phyloP scores from a whole-genome alignment of 2,797 vertebrate genomes.

The Ptychadena robeensis region DNA sequence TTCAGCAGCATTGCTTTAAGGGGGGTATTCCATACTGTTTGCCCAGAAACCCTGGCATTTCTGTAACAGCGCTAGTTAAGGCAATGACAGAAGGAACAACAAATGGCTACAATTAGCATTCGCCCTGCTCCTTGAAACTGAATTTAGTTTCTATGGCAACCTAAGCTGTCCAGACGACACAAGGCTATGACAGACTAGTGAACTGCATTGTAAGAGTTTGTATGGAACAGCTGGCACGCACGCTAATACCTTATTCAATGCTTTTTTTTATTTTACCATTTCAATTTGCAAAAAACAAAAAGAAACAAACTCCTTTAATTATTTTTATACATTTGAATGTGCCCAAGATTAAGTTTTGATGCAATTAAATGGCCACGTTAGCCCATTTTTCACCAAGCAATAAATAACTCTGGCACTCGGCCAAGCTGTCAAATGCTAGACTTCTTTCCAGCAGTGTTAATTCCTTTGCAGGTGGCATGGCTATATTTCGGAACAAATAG shows the following conservation, averaged over 20 bases:
- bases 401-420: slow-evolving; percentile 64
- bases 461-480: slow-evolving; percentile 65
- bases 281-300: slow-evolving; percentile 65
- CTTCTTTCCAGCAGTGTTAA: slow-evolving; percentile 64
- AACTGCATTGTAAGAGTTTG: slow-evolving; percentile 57
- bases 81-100: slow-evolving; percentile 74
- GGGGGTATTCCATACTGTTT: slow-evolving; percentile 68
- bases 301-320: slow-evolving; percentile 59
- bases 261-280: slow-evolving; percentile 58
- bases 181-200: slow-evolving; percentile 67
- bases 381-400: slow-evolving; percentile 57
- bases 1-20: slow-evolving; percentile 65
- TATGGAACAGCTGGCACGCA: slow-evolving; percentile 52
- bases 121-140: slow-evolving; percentile 64
- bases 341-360: slow-evolving; percentile 56
- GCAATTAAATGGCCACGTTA: slow-evolving; percentile 62
- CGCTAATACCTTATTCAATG: slow-evolving; percentile 22
- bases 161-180: slow-evolving; percentile 72
- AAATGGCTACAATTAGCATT: slow-evolving; percentile 78
- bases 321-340: slow-evolving; percentile 37
- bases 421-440: slow-evolving; percentile 63
- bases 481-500: slow-evolving; percentile 66
- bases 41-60: slow-evolving; percentile 71
- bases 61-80: slow-evolving; percentile 71
- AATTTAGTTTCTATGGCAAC: slow-evolving; percentile 78